Percentiles rank a stretch among this genome's conserved stretches.
Conservation (phyloP, 2,113 vertebrate species). For the Tetraodon nigroviridis region DNA sequence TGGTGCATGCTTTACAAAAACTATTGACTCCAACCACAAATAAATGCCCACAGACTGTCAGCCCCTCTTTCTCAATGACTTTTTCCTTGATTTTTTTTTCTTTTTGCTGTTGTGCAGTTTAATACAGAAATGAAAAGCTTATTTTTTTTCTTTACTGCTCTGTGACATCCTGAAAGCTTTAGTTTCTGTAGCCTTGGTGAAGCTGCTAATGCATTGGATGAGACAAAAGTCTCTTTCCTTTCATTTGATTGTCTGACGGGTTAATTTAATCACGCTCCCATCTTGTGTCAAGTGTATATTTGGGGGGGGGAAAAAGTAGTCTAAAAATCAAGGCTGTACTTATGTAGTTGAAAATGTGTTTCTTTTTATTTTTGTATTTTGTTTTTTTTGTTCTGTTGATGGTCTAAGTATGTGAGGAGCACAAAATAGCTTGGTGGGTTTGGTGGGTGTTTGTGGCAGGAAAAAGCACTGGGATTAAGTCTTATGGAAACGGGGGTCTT, state of each 20-base stretch:
- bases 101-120: conserved; percentile 42
- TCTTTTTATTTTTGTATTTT: conserved; percentile 1
- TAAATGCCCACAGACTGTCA: conserved; percentile 48
- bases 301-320: conserved; percentile 12
- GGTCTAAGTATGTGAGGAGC: conserved; percentile 16
- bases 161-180: conserved; percentile 63
- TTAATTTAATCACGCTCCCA: conserved; percentile 57
- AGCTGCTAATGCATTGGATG: conserved; percentile 55
- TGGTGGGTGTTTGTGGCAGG: conserved; percentile 16
- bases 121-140: conserved; percentile 51
- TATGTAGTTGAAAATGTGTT: not conserved
- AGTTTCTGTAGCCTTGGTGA: conserved; percentile 66
- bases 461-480: conserved; percentile 28
- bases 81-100: conserved; percentile 35
- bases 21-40: conserved; percentile 51
- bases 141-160: conserved; percentile 44
- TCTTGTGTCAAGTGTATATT: conserved; percentile 53
- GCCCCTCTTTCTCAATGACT: conserved; percentile 43
- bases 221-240: conserved; percentile 48
- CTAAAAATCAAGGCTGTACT: conserved; percentile 43
- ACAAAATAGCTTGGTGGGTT: conserved; percentile 2
- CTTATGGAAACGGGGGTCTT: conserved; percentile 35
- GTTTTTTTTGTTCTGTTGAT: conserved; percentile 20
- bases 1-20: conserved; percentile 64
- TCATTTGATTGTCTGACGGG: conserved; percentile 51